Conservation (phyloP, 2,797 vertebrate species). For the Adelosebastes latens region DNA sequence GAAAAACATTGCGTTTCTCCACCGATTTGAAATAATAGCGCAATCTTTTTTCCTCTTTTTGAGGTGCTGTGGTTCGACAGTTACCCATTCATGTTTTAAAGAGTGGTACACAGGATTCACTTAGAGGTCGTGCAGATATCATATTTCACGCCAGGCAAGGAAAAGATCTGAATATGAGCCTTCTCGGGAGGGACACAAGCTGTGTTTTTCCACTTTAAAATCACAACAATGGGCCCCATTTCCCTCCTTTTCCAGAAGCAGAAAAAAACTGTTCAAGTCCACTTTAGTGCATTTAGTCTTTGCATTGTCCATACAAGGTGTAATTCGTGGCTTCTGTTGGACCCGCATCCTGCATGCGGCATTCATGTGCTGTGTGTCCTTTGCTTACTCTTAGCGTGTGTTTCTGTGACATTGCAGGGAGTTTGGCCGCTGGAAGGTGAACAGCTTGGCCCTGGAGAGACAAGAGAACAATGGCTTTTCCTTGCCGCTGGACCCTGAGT, state of each 20-base stretch:
- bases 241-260: conserved; percentile 2
- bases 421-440: conserved; percentile 99
- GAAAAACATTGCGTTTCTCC: background rate
- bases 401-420: conserved; percentile 88
- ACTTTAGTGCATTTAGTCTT: conserved; percentile 25
- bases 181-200: conserved; percentile 36
- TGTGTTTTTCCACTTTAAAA: conserved; percentile 40
- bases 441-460: conserved; percentile 95
- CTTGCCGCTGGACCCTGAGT: conserved; percentile 95
- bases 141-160: conserved; percentile 54
- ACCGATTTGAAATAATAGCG: background rate
- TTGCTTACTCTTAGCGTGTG: conserved; percentile 32
- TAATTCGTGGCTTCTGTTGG: background rate
- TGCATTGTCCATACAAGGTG: background rate
- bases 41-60: background rate
- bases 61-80: background rate
- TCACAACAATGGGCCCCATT: conserved; percentile 14
- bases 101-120: conserved; percentile 43
- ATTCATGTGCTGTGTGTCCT: conserved; percentile 25
- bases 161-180: conserved; percentile 49
- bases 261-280: conserved; percentile 15
- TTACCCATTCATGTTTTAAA: conserved; percentile 55
- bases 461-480: conserved; percentile 93
- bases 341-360: background rate
- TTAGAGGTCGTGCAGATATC: conserved; percentile 61